Evolutionary conservation across 2,113 vertebrate genomes (phyloP).

Genomic region (Hylia prasina): DNA sequence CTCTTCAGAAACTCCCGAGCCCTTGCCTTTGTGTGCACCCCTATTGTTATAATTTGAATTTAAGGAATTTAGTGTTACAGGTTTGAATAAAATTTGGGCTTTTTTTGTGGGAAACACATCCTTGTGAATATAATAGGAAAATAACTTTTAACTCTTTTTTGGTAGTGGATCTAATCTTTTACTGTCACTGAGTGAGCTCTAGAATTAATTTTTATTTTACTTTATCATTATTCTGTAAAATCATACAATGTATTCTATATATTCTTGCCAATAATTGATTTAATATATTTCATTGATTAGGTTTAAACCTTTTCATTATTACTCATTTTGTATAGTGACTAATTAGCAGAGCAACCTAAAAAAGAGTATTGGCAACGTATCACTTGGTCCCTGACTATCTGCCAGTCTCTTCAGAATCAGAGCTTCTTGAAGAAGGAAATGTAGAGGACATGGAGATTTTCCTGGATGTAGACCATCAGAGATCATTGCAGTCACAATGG

Average conservation of each 20-base stretch:
- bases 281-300: neutral
- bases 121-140: neutral
- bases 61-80: neutral
- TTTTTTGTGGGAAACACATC: neutral
- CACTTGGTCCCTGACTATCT: neutral
- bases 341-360: neutral
- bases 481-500: neutral
- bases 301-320: neutral
- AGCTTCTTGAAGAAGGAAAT: neutral
- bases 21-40: neutral
- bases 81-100: neutral
- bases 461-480: neutral
- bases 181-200: neutral
- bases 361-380: neutral
- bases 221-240: neutral
- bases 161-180: neutral
- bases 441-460: neutral
- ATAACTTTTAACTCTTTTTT: neutral
- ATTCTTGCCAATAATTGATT: neutral
- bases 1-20: neutral
- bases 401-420: neutral
- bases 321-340: neutral
- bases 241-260: neutral
- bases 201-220: neutral
- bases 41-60: neutral